Base-by-base conservation (phyloP, 2,888 invertebrate genomes). In the Eudasyphora cyanicolor region DNA sequence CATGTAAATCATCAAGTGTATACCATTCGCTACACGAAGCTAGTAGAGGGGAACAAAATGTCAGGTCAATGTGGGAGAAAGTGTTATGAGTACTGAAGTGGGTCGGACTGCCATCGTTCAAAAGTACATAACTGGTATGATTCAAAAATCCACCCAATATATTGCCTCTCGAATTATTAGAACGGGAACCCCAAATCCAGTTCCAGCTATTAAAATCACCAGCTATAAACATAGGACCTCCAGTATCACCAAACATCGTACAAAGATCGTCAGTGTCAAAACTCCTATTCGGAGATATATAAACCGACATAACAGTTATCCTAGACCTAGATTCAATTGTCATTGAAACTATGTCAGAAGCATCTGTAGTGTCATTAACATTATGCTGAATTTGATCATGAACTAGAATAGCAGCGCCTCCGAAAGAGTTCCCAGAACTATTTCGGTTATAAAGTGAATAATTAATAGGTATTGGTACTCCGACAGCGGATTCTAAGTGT, bases 61-160 rank as follows among this genome's bases (percentile, higher is more conserved):
- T 70, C n/a, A 86, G 49, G 21, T 86, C 85, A 8, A 85, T 67
- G 76, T 86, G 60, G 24, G 82, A 82, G 10, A 87, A 74, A 4
- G 82, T 76, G 12, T 75, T 21, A 24, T 85, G n/a, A n/a, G n/a
- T n/a, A n/a, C n/a, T n/a, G n/a, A n/a, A n/a, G n/a, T n/a, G n/a
- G n/a, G n/a, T n/a, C n/a, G n/a, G n/a, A n/a, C n/a, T n/a, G n/a
- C n/a, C n/a, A n/a, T 84, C 64, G 32, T 85, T 85, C 1, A 86
- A 64, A 0, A 81, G 14, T 19, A 49, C 57, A 21, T 70, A 54
- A 8, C 70, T 35, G 1, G 79, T 73, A 2, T 82, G 73, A 21
- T 54, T 73, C 1, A 86, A 76, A 49, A 42, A 84, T 14, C 79
- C 64, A 0, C 32, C 12, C 2, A 85, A 4, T n/a, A n/a, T n/a